Conservation (phyloP, 2,113 vertebrate genomes). For the Cinclus cinclus region DNA sequence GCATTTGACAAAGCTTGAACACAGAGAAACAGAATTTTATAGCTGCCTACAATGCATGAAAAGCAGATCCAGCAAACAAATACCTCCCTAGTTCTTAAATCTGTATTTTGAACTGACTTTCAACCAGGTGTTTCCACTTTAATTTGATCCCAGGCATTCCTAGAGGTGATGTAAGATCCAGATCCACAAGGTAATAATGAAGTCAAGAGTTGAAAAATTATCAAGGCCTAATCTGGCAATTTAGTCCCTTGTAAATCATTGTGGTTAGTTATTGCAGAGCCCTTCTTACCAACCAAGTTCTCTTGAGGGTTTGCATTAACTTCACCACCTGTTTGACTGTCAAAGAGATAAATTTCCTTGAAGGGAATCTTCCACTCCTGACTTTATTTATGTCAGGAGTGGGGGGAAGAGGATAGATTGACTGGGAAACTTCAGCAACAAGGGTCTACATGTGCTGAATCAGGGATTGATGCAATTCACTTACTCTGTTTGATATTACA, state of each 20-base stretch:
- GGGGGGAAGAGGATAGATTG: conserved; percentile 13
- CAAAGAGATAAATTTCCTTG: conserved; percentile 67
- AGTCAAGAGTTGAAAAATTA: conserved; percentile 73
- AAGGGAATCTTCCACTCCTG: conserved; percentile 58
- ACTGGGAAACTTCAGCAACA: conserved; percentile 40
- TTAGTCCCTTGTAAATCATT: conserved; percentile 70
- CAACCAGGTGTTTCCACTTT: conserved; percentile 71
- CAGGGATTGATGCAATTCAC: not conserved
- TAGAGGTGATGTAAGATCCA: conserved; percentile 69
- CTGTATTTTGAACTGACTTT: conserved; percentile 53
- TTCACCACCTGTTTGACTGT: conserved; percentile 66
- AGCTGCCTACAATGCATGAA: not conserved
- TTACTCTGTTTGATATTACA: conserved; percentile 26
- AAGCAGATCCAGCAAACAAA: conserved; percentile 11
- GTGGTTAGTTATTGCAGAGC: conserved; percentile 54
- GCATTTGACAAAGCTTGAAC: not conserved
- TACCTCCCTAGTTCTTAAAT: conserved; percentile 21
- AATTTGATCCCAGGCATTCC: conserved; percentile 70
- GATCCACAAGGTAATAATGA: conserved; percentile 70
- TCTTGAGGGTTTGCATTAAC: conserved; percentile 56
- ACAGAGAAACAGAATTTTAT: not conserved
- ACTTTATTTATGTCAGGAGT: conserved; percentile 31
- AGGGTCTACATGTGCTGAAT: conserved; percentile 14
- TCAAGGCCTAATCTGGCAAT: conserved; percentile 70
- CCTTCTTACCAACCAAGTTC: conserved; percentile 60